Evolutionary conservation across 2,797 vertebrate species (phyloP), one percentile per base, ranked within the genome.

Genomic region (Ctenopoma multispine): DNA sequence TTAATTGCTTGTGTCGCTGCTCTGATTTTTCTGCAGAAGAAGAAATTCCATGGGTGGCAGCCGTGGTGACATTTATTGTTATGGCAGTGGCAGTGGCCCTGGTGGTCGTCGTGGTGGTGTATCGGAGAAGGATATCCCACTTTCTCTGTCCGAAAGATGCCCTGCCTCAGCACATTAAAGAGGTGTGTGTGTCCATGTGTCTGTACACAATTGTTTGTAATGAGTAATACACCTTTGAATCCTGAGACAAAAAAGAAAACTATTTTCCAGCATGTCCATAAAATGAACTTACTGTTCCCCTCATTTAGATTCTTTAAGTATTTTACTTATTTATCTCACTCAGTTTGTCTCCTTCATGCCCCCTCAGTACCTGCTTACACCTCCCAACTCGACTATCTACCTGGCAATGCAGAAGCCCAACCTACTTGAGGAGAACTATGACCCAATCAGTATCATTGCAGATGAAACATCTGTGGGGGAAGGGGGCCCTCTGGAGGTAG

Each of bases 61-160:
- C 78, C 0, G 6, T 87, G 17, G 62, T 74, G 21, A 61, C 31
- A 0, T 72, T 79, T 24, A 2, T 87, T 14, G 0, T 65, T 50
- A 58, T 88, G 61, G 63, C n/a, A 0, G 0, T 1, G 17, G 20
- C 3, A 1, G 54, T 82, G 53, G 34, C 18, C 14, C 29, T 84
- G 65, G 61, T 70, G 44, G 79, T 60, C 15, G 11, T 82, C 0
- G 5, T 11, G 0, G 68, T 86, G 21, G 41, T 79, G 36, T 72
- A 88, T 41, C 61, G 80, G 41, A 85, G 56, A 57, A 59, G 1
- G 4, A 80, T 91, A 17, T 77, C 72, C 34, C 7, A 80, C 44
- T 70, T 87, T 23, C 40, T 92, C 3, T 88, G 69, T 44, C 89
- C 87, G 3, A 83, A 81, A 18, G 81, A 80, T 20, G 7, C 59